Conservation (phyloP, 1,140 invertebrate genomes). For the Papilio machaon region DNA sequence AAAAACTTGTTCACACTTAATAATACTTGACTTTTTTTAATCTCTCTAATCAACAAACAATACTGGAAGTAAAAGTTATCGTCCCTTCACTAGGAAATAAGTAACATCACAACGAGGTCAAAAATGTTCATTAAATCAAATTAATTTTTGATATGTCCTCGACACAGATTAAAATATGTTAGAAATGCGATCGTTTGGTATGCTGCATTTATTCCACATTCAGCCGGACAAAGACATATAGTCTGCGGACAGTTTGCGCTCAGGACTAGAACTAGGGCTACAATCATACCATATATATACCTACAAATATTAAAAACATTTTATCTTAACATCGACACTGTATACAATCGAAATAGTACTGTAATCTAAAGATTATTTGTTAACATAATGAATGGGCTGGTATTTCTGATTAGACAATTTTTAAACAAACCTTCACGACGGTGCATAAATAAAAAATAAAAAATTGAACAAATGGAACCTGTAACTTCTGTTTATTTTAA, state of each 20-base stretch:
- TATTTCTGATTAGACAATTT: background rate
- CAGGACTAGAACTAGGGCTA: background rate
- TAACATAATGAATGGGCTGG: background rate
- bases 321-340: background rate
- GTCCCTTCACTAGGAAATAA: slow-evolving; percentile 33
- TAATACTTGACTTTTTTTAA: no score
- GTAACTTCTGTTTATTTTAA: slow-evolving; percentile 10
- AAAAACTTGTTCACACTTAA: slow-evolving; percentile 5
- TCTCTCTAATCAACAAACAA: slow-evolving; percentile 14
- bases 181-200: slow-evolving; percentile 21
- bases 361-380: background rate
- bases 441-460: background rate
- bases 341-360: background rate
- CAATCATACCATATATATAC: background rate
- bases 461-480: background rate
- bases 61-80: background rate
- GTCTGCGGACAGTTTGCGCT: background rate
- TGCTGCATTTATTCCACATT: slow-evolving; percentile 25
- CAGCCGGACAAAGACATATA: slow-evolving; percentile 20
- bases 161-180: slow-evolving; percentile 32
- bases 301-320: background rate
- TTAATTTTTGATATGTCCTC: slow-evolving; percentile 28
- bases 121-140: slow-evolving; percentile 32
- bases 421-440: background rate
- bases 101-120: slow-evolving; percentile 27